Base-by-base conservation (phyloP, 2,797 vertebrate species). In the Buphagus erythrorhynchus region DNA sequence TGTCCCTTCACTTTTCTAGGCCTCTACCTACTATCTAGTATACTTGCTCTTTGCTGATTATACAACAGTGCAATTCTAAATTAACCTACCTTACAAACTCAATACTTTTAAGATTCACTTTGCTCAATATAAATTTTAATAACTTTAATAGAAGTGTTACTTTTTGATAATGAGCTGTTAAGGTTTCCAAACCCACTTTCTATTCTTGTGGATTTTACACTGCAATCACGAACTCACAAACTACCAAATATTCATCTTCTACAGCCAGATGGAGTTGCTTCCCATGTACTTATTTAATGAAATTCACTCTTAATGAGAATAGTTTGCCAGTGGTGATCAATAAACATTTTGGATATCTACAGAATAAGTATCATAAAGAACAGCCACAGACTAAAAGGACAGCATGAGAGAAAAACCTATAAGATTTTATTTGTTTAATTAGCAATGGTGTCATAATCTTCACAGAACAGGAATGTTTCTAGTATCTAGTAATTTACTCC, bases 181-280 rank as follows among this genome's bases (percentile, higher is more conserved):
- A 61, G n/a, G 14, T 45, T 84, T 75, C 28, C 11, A 58, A 88
- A 72, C 11, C 1, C 18, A 55, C 38, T 61, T 86, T 57, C 54
- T 67, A 31, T 45, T 86, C 29, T 31, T 19, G 10, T 68, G 54
- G 13, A 38, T 51, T 90, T 93, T 61, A 46, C 19, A 43, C 21
- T n/a, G 33, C 45, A 81, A 22, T 76, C 38, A 77, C 13, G 18
- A 92, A 67, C 52, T 59, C n/a, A 66, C 36, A 58, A 52, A 74
- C 45, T 84, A 72, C 18, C 36, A 61, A 59, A 74, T 49, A 84
- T 7, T 80, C 0, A 35, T 58, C 89, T 90, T 49, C 83, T 43
- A 82, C 36, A 92, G 62, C 25, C 92, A 92, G 83, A 72, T 66
- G 33, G 69, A 95, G 77, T 86, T 21, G 4, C 68, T 94, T 95